Conservation (phyloP, 2,113 vertebrate species). For the Climacteris rufus region DNA sequence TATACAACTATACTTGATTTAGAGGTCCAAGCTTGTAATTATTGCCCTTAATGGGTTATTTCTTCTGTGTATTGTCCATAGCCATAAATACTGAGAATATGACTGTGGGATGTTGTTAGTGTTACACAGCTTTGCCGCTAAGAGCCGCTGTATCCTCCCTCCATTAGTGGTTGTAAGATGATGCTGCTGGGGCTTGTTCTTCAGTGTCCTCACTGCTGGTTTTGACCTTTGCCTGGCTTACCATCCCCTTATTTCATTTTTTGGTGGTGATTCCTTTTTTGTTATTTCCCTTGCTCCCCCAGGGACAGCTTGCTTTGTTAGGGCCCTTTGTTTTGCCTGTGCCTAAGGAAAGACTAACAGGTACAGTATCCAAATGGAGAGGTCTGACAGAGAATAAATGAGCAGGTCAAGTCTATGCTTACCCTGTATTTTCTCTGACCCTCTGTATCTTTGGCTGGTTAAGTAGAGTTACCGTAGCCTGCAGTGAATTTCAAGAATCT, state of each 20-base stretch:
- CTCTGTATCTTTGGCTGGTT: neutral
- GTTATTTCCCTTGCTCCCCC: neutral
- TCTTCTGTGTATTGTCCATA: neutral
- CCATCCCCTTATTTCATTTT: neutral
- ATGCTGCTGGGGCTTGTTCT: neutral
- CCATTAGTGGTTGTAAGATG: neutral
- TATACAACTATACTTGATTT: neutral
- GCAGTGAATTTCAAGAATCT: neutral
- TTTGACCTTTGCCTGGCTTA: neutral
- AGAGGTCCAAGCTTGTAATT: neutral
- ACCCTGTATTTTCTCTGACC: neutral
- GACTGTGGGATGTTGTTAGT: neutral
- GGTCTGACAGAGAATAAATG: neutral
- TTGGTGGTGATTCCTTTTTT: neutral
- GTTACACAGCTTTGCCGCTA: neutral
- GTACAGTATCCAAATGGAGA: neutral
- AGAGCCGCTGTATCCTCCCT: neutral
- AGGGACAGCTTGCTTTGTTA: neutral
- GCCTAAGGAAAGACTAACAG: neutral
- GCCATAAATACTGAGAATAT: neutral
- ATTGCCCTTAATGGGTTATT: neutral
- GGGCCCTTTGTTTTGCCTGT: neutral
- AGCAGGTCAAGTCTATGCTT: neutral
- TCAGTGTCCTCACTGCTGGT: neutral
- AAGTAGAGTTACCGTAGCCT: neutral